Conservation (phyloP, 2,113 vertebrate species). For the Alces alces region DNA sequence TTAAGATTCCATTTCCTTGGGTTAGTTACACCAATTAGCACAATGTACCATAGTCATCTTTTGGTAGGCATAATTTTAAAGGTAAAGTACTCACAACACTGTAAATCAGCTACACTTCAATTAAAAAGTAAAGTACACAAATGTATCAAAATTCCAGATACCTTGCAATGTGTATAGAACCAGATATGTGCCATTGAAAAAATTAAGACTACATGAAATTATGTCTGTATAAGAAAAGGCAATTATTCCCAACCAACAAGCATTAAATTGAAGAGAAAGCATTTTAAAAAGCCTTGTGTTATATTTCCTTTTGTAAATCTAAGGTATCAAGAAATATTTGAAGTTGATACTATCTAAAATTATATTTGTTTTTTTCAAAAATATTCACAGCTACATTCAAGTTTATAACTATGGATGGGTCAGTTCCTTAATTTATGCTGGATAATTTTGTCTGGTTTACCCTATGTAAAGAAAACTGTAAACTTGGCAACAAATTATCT, state of each 20-base stretch:
- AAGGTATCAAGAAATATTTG: neutral
- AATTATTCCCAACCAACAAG: neutral
- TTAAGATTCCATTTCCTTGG: neutral
- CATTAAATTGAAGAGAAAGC: neutral
- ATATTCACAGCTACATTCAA: neutral
- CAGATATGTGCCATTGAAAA: neutral
- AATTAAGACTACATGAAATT: neutral
- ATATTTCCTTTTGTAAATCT: neutral
- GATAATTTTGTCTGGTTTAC: neutral
- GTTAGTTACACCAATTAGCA: neutral
- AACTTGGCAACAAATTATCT: neutral
- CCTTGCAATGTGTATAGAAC: neutral
- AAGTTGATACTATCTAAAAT: neutral
- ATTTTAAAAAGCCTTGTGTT: neutral
- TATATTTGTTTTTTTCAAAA: slow-evolving; percentile 16
- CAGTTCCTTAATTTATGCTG: neutral
- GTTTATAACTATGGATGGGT: neutral
- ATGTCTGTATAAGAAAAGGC: neutral
- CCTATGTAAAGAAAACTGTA: neutral
- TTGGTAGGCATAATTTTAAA: neutral
- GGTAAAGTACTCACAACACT: neutral
- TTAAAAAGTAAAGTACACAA: neutral
- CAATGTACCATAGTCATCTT: neutral
- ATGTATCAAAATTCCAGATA: neutral
- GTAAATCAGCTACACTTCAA: neutral